These are phyloP conservation scores for Phragmatobia fuliginosa DNA, from an alignment of 2,888 invertebrate species.

Conservation along the genomic window DNA sequence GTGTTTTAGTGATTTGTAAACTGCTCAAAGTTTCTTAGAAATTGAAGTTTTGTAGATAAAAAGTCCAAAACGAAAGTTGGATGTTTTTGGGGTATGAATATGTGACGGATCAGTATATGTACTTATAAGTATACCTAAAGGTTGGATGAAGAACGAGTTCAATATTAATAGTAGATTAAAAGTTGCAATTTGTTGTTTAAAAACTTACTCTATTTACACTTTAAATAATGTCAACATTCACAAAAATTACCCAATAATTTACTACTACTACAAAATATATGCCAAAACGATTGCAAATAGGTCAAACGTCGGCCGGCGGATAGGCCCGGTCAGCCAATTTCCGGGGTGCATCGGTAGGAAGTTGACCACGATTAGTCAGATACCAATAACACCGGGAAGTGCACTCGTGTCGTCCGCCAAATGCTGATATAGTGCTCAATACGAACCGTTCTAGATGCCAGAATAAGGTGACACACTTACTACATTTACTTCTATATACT, in stretches of 20 bases:
- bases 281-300: constrained; percentile 52
- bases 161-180: neutral
- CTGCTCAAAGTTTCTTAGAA: no score
- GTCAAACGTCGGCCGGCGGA: constrained; percentile 51
- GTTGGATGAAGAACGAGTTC: neutral
- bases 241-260: neutral
- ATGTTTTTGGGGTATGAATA: no score
- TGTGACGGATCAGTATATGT: no score
- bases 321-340: constrained; percentile 66
- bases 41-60: no score
- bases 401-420: constrained; percentile 38
- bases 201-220: neutral
- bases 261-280: constrained; percentile 30
- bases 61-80: no score
- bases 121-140: no score
- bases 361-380: constrained; percentile 54
- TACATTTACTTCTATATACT: neutral
- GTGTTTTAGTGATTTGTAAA: no score
- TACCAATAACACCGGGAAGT: constrained; percentile 44
- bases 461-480: neutral
- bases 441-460: constrained; percentile 19
- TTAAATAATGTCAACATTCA: neutral
- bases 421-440: constrained; percentile 43
- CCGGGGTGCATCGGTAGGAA: constrained; percentile 61
- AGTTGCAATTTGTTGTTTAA: neutral